Evolutionary conservation across 2,797 vertebrate genomes (phyloP).

Genomic region (Tadarida brasiliensis): DNA sequence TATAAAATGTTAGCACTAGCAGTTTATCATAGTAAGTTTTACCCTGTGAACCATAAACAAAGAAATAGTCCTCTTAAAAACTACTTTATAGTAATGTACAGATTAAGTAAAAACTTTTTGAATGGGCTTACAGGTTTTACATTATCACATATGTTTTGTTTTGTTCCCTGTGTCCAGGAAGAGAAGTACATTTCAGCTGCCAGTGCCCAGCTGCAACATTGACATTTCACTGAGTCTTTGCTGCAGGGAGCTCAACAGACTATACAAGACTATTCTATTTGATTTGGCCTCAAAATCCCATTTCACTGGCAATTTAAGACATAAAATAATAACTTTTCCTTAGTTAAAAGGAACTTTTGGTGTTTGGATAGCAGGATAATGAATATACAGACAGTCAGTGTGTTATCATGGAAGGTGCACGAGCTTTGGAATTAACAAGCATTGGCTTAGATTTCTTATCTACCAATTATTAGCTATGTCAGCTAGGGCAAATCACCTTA

Average conservation of each 20-base stretch:
- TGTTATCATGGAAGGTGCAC: not conserved
- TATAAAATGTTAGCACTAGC: not conserved
- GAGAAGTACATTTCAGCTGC: not conserved
- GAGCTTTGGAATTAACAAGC: not conserved
- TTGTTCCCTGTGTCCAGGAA: not conserved
- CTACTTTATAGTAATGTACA: not conserved
- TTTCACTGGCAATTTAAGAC: slow-evolving; percentile 7
- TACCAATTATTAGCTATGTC: not conserved
- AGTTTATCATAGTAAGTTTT: not conserved
- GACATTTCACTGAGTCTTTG: not conserved
- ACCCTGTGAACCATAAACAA: not conserved
- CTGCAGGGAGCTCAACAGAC: not conserved
- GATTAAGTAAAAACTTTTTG: not conserved
- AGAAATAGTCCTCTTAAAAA: not conserved
- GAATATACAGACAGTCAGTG: not conserved
- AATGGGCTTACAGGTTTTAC: not conserved
- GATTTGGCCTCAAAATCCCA: slow-evolving; percentile 55
- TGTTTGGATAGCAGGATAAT: not conserved
- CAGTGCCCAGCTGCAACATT: not conserved
- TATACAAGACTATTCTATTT: not conserved
- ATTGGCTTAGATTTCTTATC: not conserved
- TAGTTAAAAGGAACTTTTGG: not conserved
- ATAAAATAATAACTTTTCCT: not conserved
- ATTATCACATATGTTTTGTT: not conserved
- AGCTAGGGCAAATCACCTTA: not conserved